These are phyloP conservation scores for Diplolepis rosae DNA, from an alignment of 2,888 invertebrate genomes.

Conservation along the genomic window DNA sequence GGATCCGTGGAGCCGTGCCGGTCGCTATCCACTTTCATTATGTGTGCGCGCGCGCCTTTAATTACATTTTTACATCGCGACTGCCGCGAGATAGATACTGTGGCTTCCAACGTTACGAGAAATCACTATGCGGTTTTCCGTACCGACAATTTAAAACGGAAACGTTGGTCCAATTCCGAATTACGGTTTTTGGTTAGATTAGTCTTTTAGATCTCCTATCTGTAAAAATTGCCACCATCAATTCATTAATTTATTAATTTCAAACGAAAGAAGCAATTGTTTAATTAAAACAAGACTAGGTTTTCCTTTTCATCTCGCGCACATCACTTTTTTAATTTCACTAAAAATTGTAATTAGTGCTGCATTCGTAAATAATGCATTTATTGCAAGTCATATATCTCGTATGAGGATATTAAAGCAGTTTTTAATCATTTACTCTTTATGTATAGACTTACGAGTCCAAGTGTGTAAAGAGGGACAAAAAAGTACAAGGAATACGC, in stretches of 20 bases:
- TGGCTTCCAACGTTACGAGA: conserved; percentile 51
- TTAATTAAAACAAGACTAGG: too few relatives aligned
- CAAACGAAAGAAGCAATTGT: too few relatives aligned
- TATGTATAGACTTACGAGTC: conserved; percentile 16
- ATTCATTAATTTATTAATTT: too few relatives aligned
- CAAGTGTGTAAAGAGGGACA: not conserved
- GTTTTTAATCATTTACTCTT: too few relatives aligned
- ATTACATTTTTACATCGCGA: conserved; percentile 67
- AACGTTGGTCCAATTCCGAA: conserved; percentile 54
- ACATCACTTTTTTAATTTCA: too few relatives aligned
- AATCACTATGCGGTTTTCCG: conserved; percentile 50
- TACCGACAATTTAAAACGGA: conserved; percentile 52
- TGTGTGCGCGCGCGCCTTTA: conserved; percentile 61
- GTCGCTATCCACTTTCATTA: conserved; percentile 69
- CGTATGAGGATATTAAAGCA: too few relatives aligned
- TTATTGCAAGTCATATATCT: too few relatives aligned
- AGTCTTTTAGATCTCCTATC: too few relatives aligned
- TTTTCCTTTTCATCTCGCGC: too few relatives aligned
- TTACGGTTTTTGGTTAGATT: conserved; percentile 16
- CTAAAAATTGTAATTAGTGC: too few relatives aligned
- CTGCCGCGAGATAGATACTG: conserved; percentile 53
- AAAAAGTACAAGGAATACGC: conserved; percentile 8
- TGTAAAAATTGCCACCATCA: too few relatives aligned
- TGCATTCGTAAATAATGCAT: too few relatives aligned
- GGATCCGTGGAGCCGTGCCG: conserved; percentile 53